Evolutionary conservation across 2,888 invertebrate genomes (phyloP).

Genomic region (Ptychoptera contaminata): DNA sequence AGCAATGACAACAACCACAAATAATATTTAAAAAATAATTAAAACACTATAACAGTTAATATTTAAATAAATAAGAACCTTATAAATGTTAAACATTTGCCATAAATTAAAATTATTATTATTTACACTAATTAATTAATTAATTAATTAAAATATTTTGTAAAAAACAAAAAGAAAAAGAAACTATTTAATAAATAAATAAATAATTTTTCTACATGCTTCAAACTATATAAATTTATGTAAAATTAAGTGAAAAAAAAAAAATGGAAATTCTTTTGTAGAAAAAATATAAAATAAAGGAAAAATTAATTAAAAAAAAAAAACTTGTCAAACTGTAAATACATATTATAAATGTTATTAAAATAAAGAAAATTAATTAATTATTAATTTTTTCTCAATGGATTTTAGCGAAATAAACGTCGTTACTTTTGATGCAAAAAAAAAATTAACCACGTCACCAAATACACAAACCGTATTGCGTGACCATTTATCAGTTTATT

Average conservation of each 20-base stretch:
- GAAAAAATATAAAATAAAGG: conserved; percentile 1
- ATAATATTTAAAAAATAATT: too few relatives aligned
- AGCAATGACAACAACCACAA: too few relatives aligned
- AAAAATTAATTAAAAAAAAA: not conserved
- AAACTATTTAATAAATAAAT: not conserved
- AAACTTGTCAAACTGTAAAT: conserved; percentile 3
- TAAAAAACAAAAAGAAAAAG: conserved; percentile 2
- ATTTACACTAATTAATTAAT: too few relatives aligned
- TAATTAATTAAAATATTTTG: too few relatives aligned
- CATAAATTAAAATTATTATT: too few relatives aligned
- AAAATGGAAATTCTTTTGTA: conserved; percentile 2
- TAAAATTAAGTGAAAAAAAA: conserved; percentile 1
- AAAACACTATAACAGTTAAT: too few relatives aligned
- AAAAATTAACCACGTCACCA: too few relatives aligned
- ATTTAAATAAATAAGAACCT: too few relatives aligned
- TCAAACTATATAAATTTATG: not conserved
- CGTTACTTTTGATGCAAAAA: not conserved
- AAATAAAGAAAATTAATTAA: conserved; percentile 6
- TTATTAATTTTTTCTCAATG: not conserved
- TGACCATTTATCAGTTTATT: too few relatives aligned
- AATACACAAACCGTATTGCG: too few relatives aligned
- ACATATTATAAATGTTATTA: conserved; percentile 8
- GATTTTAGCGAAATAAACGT: not conserved
- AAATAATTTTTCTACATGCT: not conserved
- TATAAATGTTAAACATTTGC: too few relatives aligned